These are phyloP conservation scores for Pygocentrus nattereri DNA, from an alignment of 2,797 vertebrate species.

Conservation along the genomic window DNA sequence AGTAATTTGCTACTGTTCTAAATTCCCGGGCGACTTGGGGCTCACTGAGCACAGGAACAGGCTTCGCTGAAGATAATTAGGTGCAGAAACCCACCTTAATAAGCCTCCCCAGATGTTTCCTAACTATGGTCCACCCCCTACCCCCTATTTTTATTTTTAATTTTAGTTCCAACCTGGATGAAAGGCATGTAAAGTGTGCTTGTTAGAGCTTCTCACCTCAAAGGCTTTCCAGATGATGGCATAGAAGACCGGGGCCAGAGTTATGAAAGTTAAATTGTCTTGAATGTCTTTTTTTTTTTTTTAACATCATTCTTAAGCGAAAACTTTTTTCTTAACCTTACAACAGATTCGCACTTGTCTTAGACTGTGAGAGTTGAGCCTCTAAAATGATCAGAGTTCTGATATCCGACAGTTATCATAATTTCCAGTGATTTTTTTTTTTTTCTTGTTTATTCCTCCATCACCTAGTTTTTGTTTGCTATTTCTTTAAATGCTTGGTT, in stretches of 20 bases:
- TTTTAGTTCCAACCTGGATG: constrained; percentile 15
- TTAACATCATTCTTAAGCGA: too few relatives aligned
- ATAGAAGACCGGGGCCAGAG: not conserved
- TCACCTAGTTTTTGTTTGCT: too few relatives aligned
- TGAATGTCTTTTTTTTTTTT: too few relatives aligned
- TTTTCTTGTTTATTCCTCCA: too few relatives aligned
- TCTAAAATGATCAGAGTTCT: too few relatives aligned
- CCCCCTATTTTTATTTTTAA: constrained; percentile 11
- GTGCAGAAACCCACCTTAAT: constrained; percentile 59
- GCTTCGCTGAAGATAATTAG: constrained; percentile 55
- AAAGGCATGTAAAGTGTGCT: constrained; percentile 27
- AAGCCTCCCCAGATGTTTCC: constrained; percentile 60
- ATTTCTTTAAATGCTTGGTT: too few relatives aligned
- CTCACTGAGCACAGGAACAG: constrained; percentile 41
- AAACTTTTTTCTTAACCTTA: too few relatives aligned
- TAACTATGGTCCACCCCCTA: constrained; percentile 25
- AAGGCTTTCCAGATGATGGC: not conserved
- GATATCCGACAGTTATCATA: too few relatives aligned
- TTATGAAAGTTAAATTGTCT: too few relatives aligned
- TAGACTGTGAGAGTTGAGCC: too few relatives aligned
- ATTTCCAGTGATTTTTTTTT: too few relatives aligned
- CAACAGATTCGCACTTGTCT: too few relatives aligned
- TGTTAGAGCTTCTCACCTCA: constrained; percentile 19
- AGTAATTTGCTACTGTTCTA: constrained; percentile 62
- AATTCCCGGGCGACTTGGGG: constrained; percentile 44